Percentiles rank a stretch among this genome's conserved stretches.
Evolutionary conservation across 2,113 vertebrate species (phyloP).

Genomic region (Hemichromis elongatus): DNA sequence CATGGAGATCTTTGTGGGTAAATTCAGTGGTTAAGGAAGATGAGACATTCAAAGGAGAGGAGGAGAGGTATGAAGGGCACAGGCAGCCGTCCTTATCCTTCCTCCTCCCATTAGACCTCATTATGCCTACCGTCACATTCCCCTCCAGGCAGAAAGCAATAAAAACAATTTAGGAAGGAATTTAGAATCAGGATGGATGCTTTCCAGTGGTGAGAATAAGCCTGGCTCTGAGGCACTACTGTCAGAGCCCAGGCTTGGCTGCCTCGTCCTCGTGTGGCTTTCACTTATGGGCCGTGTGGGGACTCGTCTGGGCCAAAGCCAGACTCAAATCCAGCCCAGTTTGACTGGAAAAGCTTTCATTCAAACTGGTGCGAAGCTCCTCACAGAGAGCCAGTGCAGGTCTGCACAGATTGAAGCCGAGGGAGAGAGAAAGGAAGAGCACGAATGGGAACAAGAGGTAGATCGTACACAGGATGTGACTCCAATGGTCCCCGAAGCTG

Average conservation of each 20-base stretch:
- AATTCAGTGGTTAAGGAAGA: not conserved
- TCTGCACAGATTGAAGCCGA: not conserved
- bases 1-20: not conserved
- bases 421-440: not conserved
- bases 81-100: not conserved
- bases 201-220: not conserved
- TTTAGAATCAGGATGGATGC: not conserved
- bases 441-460: not conserved
- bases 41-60: not conserved
- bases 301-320: not conserved
- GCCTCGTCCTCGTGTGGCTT: not conserved
- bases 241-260: not conserved
- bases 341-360: not conserved
- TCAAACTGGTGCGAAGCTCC: not conserved
- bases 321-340: not conserved
- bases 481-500: not conserved
- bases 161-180: conserved; percentile 7
- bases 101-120: conserved; percentile 13
- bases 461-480: accelerated
- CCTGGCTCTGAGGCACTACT: not conserved
- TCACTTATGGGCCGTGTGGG: not conserved
- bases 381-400: not conserved
- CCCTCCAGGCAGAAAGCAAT: conserved; percentile 3
- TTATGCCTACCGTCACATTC: not conserved
- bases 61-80: not conserved